Evolutionary conservation across 2,113 vertebrate genomes (phyloP), one percentile per base, ranked within the genome.

Genomic region (Oenanthe oenanthe): DNA sequence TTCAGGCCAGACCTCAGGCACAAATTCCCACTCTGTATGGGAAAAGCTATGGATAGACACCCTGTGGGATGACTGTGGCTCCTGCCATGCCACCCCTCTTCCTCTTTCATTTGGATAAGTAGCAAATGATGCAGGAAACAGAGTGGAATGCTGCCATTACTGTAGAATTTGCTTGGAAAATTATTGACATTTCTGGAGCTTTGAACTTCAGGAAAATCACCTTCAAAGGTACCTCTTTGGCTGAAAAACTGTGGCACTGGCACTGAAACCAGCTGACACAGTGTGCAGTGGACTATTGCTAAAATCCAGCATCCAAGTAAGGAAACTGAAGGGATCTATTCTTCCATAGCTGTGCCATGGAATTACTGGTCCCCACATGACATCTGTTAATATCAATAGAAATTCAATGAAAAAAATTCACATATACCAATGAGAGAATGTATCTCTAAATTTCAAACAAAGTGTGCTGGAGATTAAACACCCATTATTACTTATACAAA

Each of bases 141-240:
- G 8, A 89, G 45, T 12, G 10, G 60, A 96, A 96, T 1, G 2
- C 22, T 87, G 91, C n/a, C 56, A 66, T 71, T 62, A 51, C 29
- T 28, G 31, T 26, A 45, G 67, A 62, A 68, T 89, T 95, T 88
- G 8, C 67, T 80, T 80, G 47, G 72, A 93, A 88, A 91, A 24
- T 51, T 77, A 31, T 71, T 78, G 67, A 47, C 45, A 42, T 77
- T 95, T 94, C 19, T 28, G 61, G 43, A 90, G 34, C 87, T 78
- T 84, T 92, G 84, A 90, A 83, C 54, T 93, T 91, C 29, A 95
- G 51, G 48, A 97, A 94, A 82, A 42, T 38, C 40, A 67, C 36
- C 54, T 96, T 87, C 48, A 83, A 74, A 94, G 65, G 22, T 65
- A 86, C 61, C 47, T 92, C 36, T 68, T 25, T 48, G 67, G 68